Evolutionary conservation across 2,888 invertebrate species (phyloP).

Genomic region (Artemia sinica): DNA sequence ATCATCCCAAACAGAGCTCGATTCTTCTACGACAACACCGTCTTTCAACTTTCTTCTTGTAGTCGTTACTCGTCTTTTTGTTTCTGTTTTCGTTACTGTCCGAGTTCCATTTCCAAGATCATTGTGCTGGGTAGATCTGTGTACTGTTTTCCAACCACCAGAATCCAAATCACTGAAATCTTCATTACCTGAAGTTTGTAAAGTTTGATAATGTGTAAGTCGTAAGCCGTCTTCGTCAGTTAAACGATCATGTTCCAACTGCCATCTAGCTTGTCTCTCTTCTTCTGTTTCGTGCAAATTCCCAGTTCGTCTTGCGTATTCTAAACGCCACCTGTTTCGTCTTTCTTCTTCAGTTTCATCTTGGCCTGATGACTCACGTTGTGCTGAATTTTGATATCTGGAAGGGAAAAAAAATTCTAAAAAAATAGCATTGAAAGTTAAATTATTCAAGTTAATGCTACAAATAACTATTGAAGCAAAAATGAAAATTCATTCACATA

Average conservation of each 20-base stretch:
- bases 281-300: not conserved
- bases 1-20: conserved; percentile 1
- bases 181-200: not conserved
- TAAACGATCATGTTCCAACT: not conserved
- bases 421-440: too few species aligned
- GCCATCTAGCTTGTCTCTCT: not conserved
- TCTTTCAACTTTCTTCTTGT: not conserved
- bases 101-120: conserved; percentile 4
- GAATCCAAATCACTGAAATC: not conserved
- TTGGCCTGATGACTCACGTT: too few species aligned
- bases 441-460: too few species aligned
- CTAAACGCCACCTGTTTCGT: not conserved
- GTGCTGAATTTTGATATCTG: too few species aligned
- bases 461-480: too few species aligned
- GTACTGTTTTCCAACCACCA: not conserved
- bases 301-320: too few species aligned
- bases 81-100: not conserved
- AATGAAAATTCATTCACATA: too few species aligned
- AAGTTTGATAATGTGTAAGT: not conserved
- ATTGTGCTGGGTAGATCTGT: conserved; percentile 3
- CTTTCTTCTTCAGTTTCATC: not conserved
- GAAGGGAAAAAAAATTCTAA: too few species aligned
- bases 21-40: not conserved
- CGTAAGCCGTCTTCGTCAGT: not conserved
- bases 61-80: conserved; percentile 5